phyloP scores from a whole-genome alignment of 1,140 invertebrate species.

The Spodoptera litura region DNA sequence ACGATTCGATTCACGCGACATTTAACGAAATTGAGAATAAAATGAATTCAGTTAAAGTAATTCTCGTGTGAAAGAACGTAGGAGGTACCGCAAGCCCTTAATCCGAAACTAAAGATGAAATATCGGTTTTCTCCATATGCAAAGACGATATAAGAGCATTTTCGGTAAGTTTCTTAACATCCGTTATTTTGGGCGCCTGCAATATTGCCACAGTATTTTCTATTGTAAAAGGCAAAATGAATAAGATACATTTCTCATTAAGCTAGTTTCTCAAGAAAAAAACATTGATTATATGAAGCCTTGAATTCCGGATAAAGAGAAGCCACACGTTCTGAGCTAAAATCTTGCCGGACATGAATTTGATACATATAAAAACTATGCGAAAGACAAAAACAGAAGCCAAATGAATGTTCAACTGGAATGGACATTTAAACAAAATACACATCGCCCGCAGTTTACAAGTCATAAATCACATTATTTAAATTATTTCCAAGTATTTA shows the following conservation, averaged over 20 bases:
- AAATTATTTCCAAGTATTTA: conserved; percentile 14
- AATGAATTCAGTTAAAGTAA: conserved; percentile 13
- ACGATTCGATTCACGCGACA: conserved; percentile 14
- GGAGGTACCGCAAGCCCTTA: neutral
- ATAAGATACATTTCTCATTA: too few species aligned
- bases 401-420: neutral
- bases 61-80: conserved; percentile 22
- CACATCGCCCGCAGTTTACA: neutral
- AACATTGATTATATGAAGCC: conserved; percentile 5
- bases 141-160: too few species aligned
- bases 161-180: too few species aligned
- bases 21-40: conserved; percentile 10
- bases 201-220: too few species aligned
- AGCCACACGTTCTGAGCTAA: conserved; percentile 20
- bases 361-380: conserved; percentile 11
- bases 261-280: too few species aligned
- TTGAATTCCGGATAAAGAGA: conserved; percentile 30
- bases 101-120: neutral
- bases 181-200: too few species aligned
- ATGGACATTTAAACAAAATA: neutral
- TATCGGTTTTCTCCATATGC: neutral
- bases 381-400: conserved; percentile 14
- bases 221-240: too few species aligned
- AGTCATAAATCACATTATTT: conserved; percentile 10
- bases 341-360: conserved; percentile 32